A percentile compares a stretch with the other conserved stretches of the same genome.
Conservation (phyloP, 2,797 vertebrate genomes). For the Rhynchonycteris naso region DNA sequence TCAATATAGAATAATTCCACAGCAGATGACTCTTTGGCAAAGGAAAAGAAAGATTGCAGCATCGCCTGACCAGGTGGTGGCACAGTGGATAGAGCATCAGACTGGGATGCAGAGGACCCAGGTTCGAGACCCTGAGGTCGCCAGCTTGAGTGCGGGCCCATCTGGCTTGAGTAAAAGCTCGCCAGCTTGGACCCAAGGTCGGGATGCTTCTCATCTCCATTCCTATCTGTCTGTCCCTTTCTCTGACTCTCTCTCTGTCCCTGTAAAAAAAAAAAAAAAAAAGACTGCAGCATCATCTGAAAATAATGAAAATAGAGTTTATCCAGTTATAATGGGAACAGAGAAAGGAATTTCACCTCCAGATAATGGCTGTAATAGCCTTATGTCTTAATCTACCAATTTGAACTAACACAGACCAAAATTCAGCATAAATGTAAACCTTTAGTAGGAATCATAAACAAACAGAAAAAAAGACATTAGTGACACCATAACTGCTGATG, state of each 20-base stretch:
- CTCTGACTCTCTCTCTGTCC: too few species aligned
- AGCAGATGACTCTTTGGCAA: slow-evolving; percentile 37
- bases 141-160: too few species aligned
- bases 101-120: too few species aligned
- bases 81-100: too few species aligned
- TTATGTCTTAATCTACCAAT: neutral
- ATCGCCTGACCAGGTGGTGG: too few species aligned
- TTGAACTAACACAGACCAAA: slow-evolving; percentile 38
- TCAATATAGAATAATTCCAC: neutral
- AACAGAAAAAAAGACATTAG: neutral
- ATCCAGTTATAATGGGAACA: slow-evolving; percentile 12
- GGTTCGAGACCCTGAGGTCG: too few species aligned
- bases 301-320: slow-evolving; percentile 38
- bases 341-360: slow-evolving; percentile 31
- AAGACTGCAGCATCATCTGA: neutral
- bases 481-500: neutral
- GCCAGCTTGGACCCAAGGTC: too few species aligned
- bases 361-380: neutral
- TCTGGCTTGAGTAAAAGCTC: too few species aligned
- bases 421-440: slow-evolving; percentile 1
- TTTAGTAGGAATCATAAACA: slow-evolving; percentile 15
- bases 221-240: too few species aligned
- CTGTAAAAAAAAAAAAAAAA: slow-evolving; percentile 1
- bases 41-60: neutral
- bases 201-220: too few species aligned